Conservation (phyloP, 2,888 invertebrate genomes). For the Lasioglossum marginatum region DNA sequence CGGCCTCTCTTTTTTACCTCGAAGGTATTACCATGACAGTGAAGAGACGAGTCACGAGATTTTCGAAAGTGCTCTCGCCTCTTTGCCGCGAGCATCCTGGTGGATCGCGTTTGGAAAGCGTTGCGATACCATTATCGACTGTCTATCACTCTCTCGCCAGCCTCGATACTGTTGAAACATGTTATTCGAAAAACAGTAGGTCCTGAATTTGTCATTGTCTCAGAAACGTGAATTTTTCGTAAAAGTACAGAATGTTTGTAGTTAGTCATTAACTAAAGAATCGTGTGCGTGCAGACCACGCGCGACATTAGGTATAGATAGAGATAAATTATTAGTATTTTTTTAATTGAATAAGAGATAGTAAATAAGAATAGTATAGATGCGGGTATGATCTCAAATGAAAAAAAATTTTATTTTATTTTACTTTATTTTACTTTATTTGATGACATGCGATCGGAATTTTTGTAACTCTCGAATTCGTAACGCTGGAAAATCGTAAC, state of each 20-base stretch:
- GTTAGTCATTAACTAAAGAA: too few relatives aligned
- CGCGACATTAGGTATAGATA: too few relatives aligned
- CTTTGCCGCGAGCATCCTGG: slow-evolving; percentile 42
- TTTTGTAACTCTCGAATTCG: too few relatives aligned
- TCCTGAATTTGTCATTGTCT: not conserved
- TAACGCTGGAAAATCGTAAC: too few relatives aligned
- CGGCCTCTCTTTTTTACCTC: slow-evolving; percentile 54
- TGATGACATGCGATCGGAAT: too few relatives aligned
- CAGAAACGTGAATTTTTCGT: not conserved
- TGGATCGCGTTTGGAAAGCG: slow-evolving; percentile 36
- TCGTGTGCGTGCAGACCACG: too few relatives aligned
- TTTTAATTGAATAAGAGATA: too few relatives aligned
- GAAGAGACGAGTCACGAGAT: slow-evolving; percentile 72
- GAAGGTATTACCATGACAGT: slow-evolving; percentile 60
- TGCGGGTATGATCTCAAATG: too few relatives aligned
- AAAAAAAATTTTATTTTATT: too few relatives aligned
- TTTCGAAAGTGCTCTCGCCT: slow-evolving; percentile 71
- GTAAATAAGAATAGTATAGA: too few relatives aligned
- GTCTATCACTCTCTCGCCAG: not conserved
- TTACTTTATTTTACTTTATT: too few relatives aligned
- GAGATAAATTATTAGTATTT: too few relatives aligned
- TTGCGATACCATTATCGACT: slow-evolving; percentile 38
- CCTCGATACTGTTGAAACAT: not conserved
- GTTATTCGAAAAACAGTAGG: not conserved
- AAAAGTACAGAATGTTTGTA: not conserved